Percentiles rank a stretch among this genome's conserved stretches.
Evolutionary conservation across 2,888 invertebrate genomes (phyloP).

Genomic region (Xanthorhoe spadicearia): DNA sequence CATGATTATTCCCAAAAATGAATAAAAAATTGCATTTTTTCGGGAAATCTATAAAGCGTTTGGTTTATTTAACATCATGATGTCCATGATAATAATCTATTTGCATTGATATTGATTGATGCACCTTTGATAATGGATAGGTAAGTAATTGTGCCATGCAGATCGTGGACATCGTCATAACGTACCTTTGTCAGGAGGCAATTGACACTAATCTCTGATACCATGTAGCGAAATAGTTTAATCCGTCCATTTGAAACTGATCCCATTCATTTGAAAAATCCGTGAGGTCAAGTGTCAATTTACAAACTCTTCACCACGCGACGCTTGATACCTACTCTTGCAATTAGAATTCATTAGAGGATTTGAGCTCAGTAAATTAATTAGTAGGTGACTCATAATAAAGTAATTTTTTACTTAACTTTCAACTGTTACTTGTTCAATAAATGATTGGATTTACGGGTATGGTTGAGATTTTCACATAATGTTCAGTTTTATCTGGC

Average conservation of each 20-base stretch:
- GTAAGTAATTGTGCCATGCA: not conserved
- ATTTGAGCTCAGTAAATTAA: slow-evolving; percentile 7
- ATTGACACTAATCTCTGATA: slow-evolving; percentile 18
- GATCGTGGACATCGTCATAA: not conserved
- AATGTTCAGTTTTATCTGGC: not conserved
- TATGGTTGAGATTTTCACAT: not conserved
- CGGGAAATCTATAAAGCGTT: not conserved
- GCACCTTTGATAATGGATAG: not conserved
- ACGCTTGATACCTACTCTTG: slow-evolving; percentile 52
- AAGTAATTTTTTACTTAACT: not conserved
- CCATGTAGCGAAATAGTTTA: slow-evolving; percentile 31
- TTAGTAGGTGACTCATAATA: slow-evolving; percentile 1
- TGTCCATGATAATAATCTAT: not conserved
- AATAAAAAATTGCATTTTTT: not conserved
- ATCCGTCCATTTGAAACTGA: slow-evolving; percentile 34
- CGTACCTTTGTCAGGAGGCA: not conserved
- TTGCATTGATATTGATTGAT: not conserved
- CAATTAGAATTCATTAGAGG: slow-evolving; percentile 68
- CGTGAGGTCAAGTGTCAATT: slow-evolving; percentile 70
- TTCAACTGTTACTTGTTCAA: not conserved
- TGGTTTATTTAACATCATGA: not conserved
- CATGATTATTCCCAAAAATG: slow-evolving; percentile 3
- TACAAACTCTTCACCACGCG: slow-evolving; percentile 53
- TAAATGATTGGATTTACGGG: not conserved
- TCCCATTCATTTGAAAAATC: slow-evolving; percentile 66